Evolutionary conservation across 2,797 vertebrate genomes (phyloP), one percentile per base, ranked within the genome.

Genomic region (Lacerta bilineata): DNA sequence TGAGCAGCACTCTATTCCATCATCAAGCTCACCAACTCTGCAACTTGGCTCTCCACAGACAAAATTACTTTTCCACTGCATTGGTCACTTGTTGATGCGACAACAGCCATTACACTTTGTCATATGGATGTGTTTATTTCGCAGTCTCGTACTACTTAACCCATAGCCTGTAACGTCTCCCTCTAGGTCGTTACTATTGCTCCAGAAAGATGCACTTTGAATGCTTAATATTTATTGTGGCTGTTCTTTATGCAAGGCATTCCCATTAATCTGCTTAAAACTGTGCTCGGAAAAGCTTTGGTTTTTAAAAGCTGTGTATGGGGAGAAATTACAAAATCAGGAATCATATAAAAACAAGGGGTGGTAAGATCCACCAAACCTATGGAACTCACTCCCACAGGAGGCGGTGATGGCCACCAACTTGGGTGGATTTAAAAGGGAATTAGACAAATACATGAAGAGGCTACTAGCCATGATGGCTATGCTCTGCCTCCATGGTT

Each of bases 31-130:
- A 81, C 79, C 86, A 69, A 23, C 15, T 59, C 33, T 71, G 41
- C 20, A 78, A 46, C 4, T 82, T 68, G 18, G 29, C 9, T 64
- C 84, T 77, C 64, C 55, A 46, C 36, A 71, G 36, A 64, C 43
- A 86, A 61, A 50, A 83, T 55, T 91, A 76, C 29, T 59, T 59
- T 88, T 59, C 75, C 46, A 41, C 64, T 2, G 27, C 23, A 46
- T n/a, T 86, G 90, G 87, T 61, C 0, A 80, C 81, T 88, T 8
- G 3, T 69, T 78, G 61, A 91, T 72, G 91, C 41, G 39, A 85
- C 4, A 84, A 85, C 0, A 81, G 68, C 59, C 9, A 0, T 23
- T 61, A 86, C 1, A 25, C 36, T 92, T 83, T 59, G 50, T 27
- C 82, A 4, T 1, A 29, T 2, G 15, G 69, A 88, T 86, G 86